A percentile compares a stretch with the other conserved stretches of the same genome.
phyloP scores from a whole-genome alignment of 2,113 vertebrate genomes.

The Sebastes fasciatus region DNA sequence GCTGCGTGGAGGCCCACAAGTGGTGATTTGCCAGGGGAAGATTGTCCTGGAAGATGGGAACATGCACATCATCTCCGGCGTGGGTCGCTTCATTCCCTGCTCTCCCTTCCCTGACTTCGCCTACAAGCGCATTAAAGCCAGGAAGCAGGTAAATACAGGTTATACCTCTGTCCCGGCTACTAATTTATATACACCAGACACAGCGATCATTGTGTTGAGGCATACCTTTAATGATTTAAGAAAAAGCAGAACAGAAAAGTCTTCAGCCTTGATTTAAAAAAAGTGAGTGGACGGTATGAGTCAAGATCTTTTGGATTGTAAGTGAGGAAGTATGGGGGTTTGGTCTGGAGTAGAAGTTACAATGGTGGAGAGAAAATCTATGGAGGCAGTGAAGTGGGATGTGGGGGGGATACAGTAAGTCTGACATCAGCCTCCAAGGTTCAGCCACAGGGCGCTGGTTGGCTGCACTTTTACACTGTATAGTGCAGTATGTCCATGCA shows the following conservation, averaged over 20 bases:
- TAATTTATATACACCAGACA: not conserved
- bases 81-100: slow-evolving; percentile 94
- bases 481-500: slow-evolving; percentile 1
- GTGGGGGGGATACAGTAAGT: slow-evolving; percentile 25
- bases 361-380: not conserved
- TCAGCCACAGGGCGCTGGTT: slow-evolving; percentile 37
- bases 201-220: not conserved
- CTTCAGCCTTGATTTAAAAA: no score
- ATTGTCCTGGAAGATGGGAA: slow-evolving; percentile 95
- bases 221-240: no score
- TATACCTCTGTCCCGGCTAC: not conserved
- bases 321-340: not conserved
- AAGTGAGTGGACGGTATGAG: not conserved
- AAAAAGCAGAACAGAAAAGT: no score
- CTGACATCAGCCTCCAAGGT: slow-evolving; percentile 47
- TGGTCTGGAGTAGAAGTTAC: not conserved
- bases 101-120: slow-evolving; percentile 93
- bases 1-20: slow-evolving; percentile 90
- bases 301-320: not conserved
- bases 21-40: slow-evolving; percentile 97
- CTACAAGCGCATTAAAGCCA: slow-evolving; percentile 97
- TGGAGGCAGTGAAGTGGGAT: slow-evolving; percentile 17
- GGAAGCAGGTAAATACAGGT: slow-evolving; percentile 89
- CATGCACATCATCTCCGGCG: slow-evolving; percentile 90
- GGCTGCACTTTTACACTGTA: not conserved